A percentile compares a stretch with the other conserved stretches of the same genome.
Evolutionary conservation across 2,797 vertebrate species (phyloP).

Genomic region (Neosalanx taihuensis): DNA sequence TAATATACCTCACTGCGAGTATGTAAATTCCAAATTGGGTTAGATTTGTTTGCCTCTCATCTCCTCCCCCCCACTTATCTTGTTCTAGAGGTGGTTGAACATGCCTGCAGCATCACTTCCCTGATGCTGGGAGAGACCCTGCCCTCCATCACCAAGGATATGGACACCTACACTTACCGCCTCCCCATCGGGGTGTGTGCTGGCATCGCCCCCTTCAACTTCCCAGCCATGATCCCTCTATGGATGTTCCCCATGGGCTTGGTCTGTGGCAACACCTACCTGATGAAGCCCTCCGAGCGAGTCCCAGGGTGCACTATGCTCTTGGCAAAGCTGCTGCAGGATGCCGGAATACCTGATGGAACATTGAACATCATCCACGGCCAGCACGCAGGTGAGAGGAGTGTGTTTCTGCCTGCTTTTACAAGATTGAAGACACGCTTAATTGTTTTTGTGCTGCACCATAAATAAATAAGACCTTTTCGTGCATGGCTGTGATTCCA

Average conservation of each 20-base stretch:
- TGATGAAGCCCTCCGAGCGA: slow-evolving; percentile 87
- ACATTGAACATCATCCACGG: slow-evolving; percentile 86
- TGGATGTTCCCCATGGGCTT: slow-evolving; percentile 91
- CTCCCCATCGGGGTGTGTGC: slow-evolving; percentile 84
- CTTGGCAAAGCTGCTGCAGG: slow-evolving; percentile 83
- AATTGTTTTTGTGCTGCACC: too few species aligned
- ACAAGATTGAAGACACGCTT: not conserved
- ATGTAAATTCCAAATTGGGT: too few species aligned
- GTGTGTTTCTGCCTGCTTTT: not conserved
- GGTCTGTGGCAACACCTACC: slow-evolving; percentile 88
- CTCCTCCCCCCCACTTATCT: slow-evolving; percentile 34
- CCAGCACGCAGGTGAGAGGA: slow-evolving; percentile 82
- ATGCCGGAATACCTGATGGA: slow-evolving; percentile 83
- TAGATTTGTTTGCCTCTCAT: not conserved
- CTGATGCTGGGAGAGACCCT: slow-evolving; percentile 87
- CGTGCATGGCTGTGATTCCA: slow-evolving; percentile 12
- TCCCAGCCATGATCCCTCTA: slow-evolving; percentile 90
- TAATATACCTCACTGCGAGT: too few species aligned
- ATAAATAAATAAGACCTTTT: too few species aligned
- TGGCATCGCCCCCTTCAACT: slow-evolving; percentile 87
- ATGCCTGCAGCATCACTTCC: slow-evolving; percentile 86
- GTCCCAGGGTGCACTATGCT: slow-evolving; percentile 87
- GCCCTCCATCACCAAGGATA: slow-evolving; percentile 87
- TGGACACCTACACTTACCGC: slow-evolving; percentile 85
- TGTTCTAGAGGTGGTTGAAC: slow-evolving; percentile 85